Evolutionary conservation across 2,888 invertebrate genomes (phyloP), one percentile per base, ranked within the genome.

Genomic region (Margaritifera margaritifera): DNA sequence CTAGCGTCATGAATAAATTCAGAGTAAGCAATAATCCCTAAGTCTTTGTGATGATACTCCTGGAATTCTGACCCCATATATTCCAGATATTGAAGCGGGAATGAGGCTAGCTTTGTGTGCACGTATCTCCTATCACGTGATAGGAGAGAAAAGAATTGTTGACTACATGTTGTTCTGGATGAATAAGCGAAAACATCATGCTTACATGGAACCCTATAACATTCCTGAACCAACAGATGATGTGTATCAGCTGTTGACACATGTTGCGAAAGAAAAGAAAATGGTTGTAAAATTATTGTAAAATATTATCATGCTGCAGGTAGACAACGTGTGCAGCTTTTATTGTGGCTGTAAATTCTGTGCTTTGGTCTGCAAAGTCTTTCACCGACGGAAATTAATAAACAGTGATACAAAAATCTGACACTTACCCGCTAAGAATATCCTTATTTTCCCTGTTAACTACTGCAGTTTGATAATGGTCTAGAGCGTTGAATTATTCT

Each of bases 21-120:
- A 95, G 94, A 91, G 89, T 90, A 64, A 77, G 75, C 51, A 79
- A 74, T 67, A 75, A 83, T 51, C 84, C 84, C 8, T 72, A 78
- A 4, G 93, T 97, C 71, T 98, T 94, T 89, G 92, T 98, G 90
- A 95, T 52, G 98, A 98, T 86, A 97, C 98, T 4, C 98, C 98
- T 0, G 98, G 98, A 62, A 96, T 98, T 80, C 91, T 98, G 69
- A 93, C 94, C 65, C 98, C 98, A 0, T 92, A 92, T 18, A 92
- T 98, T 6, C 70, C 82, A 11, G 92, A 94, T 84, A 89, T 94
- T 1, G 94, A 95, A 84, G 92, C 93, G 85, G 97, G 96, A 4
- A 91, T 98, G 86, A 96, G 96, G 90, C 90, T 98, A 68, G 96
- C 97, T 0, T 90, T 96, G 6, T 96, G 96, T 84, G 94, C 95